Evolutionary conservation across 2,797 vertebrate species (phyloP).

Genomic region (Rhinogobio ventralis): DNA sequence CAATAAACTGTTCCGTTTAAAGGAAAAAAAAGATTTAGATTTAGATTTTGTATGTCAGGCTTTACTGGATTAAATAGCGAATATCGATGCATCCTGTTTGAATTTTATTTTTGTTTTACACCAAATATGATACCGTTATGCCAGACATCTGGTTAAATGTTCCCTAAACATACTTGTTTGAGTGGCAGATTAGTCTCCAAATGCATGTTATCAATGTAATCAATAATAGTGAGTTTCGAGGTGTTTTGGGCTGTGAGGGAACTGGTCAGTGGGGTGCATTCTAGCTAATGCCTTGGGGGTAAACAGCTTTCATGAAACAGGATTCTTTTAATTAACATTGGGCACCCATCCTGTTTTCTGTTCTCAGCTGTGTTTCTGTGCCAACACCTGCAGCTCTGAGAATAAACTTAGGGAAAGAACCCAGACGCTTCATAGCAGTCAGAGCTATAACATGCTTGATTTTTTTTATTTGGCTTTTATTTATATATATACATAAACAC

Average conservation of each 20-base stretch:
- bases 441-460: not conserved
- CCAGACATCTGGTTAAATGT: not conserved
- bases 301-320: conserved; percentile 38
- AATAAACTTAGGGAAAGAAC: conserved; percentile 20
- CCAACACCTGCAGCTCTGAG: conserved; percentile 40
- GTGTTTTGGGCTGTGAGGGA: not conserved
- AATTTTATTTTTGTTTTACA: not conserved
- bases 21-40: too few relatives aligned
- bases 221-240: conserved; percentile 24
- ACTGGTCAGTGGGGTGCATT: not conserved
- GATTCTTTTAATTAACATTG: conserved; percentile 41
- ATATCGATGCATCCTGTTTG: too few relatives aligned
- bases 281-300: conserved; percentile 31
- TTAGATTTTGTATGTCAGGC: too few relatives aligned
- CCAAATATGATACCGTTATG: not conserved
- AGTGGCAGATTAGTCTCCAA: conserved; percentile 14
- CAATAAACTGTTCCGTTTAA: not conserved
- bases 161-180: not conserved
- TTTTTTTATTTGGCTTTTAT: not conserved
- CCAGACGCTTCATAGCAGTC: not conserved
- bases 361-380: conserved; percentile 32
- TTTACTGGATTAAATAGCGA: too few relatives aligned
- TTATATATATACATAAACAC: conserved; percentile 4
- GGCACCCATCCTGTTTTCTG: conserved; percentile 31
- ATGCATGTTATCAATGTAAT: not conserved